Evolutionary conservation across 2,113 vertebrate species (phyloP).

Genomic region (Aspidoscelis tigris): DNA sequence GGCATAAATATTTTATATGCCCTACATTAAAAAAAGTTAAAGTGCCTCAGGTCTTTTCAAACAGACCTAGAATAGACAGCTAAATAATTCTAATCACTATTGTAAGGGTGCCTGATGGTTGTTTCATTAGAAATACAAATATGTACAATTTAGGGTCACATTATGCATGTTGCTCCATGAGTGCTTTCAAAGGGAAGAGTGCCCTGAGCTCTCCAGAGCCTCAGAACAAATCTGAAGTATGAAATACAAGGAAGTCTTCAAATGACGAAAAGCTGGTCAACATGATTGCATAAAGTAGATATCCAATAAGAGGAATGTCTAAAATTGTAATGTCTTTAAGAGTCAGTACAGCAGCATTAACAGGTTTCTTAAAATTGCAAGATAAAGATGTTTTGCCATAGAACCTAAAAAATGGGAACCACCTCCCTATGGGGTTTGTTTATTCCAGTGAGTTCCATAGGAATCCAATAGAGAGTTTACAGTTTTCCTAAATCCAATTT

Average conservation of each 20-base stretch:
- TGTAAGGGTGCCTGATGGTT: slow-evolving; percentile 41
- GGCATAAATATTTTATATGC: slow-evolving; percentile 65
- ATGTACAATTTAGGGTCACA: slow-evolving; percentile 45
- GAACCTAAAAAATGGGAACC: no score
- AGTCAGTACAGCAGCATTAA: no score
- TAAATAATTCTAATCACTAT: slow-evolving; percentile 53
- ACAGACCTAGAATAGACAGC: slow-evolving; percentile 59
- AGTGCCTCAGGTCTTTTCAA: slow-evolving; percentile 55
- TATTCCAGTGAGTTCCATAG: no score
- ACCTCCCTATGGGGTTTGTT: no score
- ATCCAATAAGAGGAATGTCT: no score
- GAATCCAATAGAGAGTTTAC: no score
- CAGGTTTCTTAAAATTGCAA: no score
- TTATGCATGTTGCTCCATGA: slow-evolving; percentile 32
- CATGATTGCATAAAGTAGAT: not conserved
- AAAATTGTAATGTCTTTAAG: no score
- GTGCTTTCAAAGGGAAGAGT: slow-evolving; percentile 16
- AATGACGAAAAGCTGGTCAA: not conserved
- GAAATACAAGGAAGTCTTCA: not conserved
- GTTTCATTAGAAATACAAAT: slow-evolving; percentile 46
- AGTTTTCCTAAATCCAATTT: no score
- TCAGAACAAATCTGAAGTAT: not conserved
- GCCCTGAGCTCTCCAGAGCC: no score
- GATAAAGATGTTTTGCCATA: no score
- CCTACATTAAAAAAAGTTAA: slow-evolving; percentile 58